Conservation (phyloP, 2,888 invertebrate species). For the Drosophila anceps region DNA sequence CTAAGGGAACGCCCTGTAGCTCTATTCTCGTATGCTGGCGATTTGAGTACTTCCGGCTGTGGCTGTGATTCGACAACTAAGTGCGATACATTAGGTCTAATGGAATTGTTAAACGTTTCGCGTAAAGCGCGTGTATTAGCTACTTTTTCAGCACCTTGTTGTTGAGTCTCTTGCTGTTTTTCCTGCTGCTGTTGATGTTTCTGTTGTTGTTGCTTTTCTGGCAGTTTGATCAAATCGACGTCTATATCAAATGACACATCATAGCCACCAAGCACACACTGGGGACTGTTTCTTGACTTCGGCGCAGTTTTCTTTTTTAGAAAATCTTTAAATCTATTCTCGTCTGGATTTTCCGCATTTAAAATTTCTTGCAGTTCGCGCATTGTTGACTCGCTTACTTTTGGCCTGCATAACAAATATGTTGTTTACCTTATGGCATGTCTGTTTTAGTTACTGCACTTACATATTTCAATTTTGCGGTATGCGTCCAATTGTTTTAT, state of each 20-base stretch:
- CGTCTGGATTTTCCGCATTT: conserved; percentile 1
- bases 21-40: neutral
- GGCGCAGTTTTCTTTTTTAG: conserved; percentile 21
- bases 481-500: neutral
- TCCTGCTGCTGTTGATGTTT: neutral
- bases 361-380: conserved; percentile 42
- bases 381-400: conserved; percentile 29
- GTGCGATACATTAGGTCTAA: neutral
- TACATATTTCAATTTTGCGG: conserved; percentile 7
- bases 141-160: neutral
- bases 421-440: neutral
- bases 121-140: neutral
- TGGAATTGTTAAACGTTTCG: neutral
- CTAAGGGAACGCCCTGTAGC: neutral
- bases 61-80: conserved; percentile 15
- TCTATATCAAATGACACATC: conserved; percentile 49
- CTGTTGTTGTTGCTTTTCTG: conserved; percentile 10
- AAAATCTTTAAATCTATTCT: conserved; percentile 25
- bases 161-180: neutral
- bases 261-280: conserved; percentile 17
- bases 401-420: conserved; percentile 17
- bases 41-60: neutral
- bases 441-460: neutral
- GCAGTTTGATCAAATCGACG: conserved; percentile 35
- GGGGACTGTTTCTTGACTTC: neutral